phyloP scores from a whole-genome alignment of 2,888 invertebrate species.

The Synergus itoensis region DNA sequence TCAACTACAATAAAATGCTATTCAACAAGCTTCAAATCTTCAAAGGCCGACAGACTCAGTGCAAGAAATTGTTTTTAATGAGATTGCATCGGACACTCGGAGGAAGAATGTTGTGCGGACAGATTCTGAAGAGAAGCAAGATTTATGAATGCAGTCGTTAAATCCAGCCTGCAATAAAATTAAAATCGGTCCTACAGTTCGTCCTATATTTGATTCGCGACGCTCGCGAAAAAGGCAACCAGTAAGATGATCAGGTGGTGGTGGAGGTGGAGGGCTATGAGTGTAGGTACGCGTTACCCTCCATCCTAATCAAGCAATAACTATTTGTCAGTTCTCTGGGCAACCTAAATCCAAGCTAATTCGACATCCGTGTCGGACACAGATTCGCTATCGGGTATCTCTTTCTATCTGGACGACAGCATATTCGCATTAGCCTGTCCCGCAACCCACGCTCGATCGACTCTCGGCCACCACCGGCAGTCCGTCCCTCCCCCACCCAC shows the following conservation, averaged over 20 bases:
- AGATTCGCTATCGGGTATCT: constrained; percentile 78
- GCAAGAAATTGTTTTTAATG: constrained; percentile 1
- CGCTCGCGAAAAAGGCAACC: constrained; percentile 56
- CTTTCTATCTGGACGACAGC: constrained; percentile 78
- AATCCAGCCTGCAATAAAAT: constrained; percentile 54
- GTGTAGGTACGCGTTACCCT: constrained; percentile 56
- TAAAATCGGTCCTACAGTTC: constrained; percentile 51
- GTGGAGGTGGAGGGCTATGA: constrained; percentile 49
- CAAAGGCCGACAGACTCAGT: background rate
- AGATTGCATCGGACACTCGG: background rate
- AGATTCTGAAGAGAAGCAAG: constrained; percentile 44
- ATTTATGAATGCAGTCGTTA: constrained; percentile 55
- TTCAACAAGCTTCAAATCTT: background rate
- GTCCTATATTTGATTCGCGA: constrained; percentile 54
- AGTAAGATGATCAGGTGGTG: constrained; percentile 52
- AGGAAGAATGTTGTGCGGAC: constrained; percentile 45
- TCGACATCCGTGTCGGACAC: constrained; percentile 78
- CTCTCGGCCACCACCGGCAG: constrained; percentile 71
- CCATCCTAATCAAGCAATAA: constrained; percentile 77
- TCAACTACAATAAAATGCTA: background rate
- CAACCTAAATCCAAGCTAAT: constrained; percentile 78
- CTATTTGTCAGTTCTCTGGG: constrained; percentile 77
- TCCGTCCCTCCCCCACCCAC: constrained; percentile 58
- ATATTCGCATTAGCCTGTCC: constrained; percentile 78
- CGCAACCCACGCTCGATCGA: constrained; percentile 77